Evolutionary conservation across 2,888 invertebrate species (phyloP), one percentile per base, ranked within the genome.

Genomic region (Plagodis dolabraria): DNA sequence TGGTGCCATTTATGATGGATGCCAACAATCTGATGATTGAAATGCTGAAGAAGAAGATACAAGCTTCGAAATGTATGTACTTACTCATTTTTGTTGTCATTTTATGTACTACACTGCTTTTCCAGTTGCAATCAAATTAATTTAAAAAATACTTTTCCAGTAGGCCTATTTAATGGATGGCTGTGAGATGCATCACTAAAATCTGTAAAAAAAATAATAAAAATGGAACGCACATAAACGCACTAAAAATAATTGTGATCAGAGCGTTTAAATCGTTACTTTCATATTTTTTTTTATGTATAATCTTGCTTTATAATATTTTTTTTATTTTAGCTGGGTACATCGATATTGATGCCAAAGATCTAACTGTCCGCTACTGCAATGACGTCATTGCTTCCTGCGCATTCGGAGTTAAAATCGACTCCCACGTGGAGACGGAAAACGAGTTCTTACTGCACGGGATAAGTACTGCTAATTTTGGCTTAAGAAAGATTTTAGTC

Each of bases 371-470:
- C 2, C 78, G 93, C 33, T 93, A 83, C 57, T 79, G 93, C 0
- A 93, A 89, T 62, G 93, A 94, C 66, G 92, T 93, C 0, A 93
- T 94, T 45, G 94, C 93, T 0, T 84, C 89, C 0, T 84, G 88
- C 33, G 93, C 90, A 1, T 93, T 93, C 60, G 93, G 93, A 0
- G 67, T 93, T 0, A 84, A 92, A 64, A 90, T 94, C 7, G 87
- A 95, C 71, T 95, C 95, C 0, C 83, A 93, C 45, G 74, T 76
- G 33, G 83, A 94, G 0, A 80, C 93, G 0, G 73, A 93, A 0
- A 94, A 94, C 64, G 82, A 89, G 44, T 94, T 95, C 74, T 94
- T 92, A 68, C 51, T 71, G 46, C 89, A 87, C 84, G 94, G 93
- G 8, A 89, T 89, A 65, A 74, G 77, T n/a, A 71, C 86, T 0